Conservation (phyloP, 2,113 vertebrate species). For the Turnix velox region DNA sequence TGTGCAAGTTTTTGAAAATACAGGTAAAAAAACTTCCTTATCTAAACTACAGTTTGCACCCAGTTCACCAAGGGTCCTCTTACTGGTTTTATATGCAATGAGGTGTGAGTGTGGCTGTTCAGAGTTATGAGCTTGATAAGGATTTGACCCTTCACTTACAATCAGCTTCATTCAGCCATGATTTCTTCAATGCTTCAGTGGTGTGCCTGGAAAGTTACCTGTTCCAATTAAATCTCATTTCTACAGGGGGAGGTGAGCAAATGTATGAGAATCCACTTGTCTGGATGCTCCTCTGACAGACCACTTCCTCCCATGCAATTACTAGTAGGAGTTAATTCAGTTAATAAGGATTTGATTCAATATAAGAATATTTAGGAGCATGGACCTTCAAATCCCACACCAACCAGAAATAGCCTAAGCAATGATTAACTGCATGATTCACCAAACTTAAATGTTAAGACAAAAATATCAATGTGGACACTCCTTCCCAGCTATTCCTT, state of each 20-base stretch:
- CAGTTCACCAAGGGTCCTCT: not conserved
- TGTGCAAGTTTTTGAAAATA: not conserved
- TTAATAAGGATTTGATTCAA: not conserved
- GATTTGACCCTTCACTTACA: not conserved
- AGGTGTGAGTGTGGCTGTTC: too few relatives aligned
- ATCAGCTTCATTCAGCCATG: not conserved
- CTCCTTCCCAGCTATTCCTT: not conserved
- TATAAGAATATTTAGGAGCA: not conserved
- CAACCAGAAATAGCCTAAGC: not conserved
- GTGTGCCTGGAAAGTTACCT: not conserved
- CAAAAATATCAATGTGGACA: not conserved
- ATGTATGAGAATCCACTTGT: not conserved
- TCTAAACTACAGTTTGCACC: not conserved
- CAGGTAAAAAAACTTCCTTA: not conserved
- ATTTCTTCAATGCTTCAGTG: not conserved
- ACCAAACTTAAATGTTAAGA: not conserved
- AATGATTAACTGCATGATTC: slow-evolving; percentile 1
- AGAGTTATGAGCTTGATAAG: not conserved
- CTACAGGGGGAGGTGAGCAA: not conserved
- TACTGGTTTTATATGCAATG: not conserved
- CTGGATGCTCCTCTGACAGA: not conserved
- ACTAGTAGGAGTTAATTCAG: not conserved
- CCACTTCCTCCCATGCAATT: not conserved
- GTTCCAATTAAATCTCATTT: not conserved
- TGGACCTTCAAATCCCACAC: not conserved